Percentiles rank a stretch among this genome's conserved stretches.
phyloP scores from a whole-genome alignment of 2,113 vertebrate species.

The Ranitomeya variabilis region DNA sequence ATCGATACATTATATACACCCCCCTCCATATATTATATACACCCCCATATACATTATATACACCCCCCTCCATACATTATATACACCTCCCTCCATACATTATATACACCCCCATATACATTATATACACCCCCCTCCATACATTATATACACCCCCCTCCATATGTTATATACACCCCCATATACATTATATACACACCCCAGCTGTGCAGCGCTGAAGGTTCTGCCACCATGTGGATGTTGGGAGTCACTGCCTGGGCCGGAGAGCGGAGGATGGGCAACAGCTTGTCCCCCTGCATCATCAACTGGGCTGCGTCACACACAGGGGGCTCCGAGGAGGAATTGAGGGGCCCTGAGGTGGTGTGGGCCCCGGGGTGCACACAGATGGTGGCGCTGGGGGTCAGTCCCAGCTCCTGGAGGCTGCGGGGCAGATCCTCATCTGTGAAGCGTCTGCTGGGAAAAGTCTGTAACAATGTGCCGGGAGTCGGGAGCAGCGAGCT shows the following conservation, averaged over 20 bases:
- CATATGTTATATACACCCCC: constrained; percentile 7
- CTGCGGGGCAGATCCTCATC: constrained; percentile 12
- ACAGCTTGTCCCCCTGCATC: not conserved
- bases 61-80: not conserved
- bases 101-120: not conserved
- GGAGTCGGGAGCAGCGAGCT: not conserved
- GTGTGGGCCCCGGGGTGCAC: not conserved
- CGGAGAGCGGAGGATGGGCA: not conserved
- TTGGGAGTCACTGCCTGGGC: not conserved
- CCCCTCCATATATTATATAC: too few relatives aligned
- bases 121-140: not conserved
- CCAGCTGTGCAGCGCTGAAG: not conserved
- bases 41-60: not conserved
- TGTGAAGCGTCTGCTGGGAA: constrained; percentile 35
- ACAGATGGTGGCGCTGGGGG: constrained; percentile 41
- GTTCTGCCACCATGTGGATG: not conserved
- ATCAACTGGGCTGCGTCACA: not conserved
- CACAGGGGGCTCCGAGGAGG: not conserved
- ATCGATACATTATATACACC: not conserved
- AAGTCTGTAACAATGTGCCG: constrained; percentile 24
- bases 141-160: not conserved
- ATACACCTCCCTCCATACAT: not conserved
- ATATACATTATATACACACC: constrained; percentile 13
- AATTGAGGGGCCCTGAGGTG: not conserved
- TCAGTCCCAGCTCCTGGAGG: constrained; percentile 43